phyloP scores from a whole-genome alignment of 2,888 invertebrate species.

The Sphaerophoria rueppellii region DNA sequence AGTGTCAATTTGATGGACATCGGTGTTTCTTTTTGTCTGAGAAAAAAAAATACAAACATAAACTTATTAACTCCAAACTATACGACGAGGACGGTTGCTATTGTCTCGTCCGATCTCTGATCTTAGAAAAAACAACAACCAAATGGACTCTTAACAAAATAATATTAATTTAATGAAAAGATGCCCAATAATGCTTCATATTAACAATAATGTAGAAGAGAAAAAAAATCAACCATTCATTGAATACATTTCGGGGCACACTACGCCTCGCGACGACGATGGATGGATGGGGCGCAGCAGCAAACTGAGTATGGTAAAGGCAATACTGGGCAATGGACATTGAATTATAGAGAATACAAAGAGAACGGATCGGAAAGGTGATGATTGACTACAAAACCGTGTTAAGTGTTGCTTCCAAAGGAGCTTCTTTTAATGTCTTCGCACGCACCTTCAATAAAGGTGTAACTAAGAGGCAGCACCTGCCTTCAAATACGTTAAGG shows the following conservation, averaged over 20 bases:
- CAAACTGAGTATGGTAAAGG: slow-evolving; percentile 18
- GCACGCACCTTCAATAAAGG: neutral
- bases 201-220: no score
- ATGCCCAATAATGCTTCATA: neutral
- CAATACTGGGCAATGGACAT: slow-evolving; percentile 5
- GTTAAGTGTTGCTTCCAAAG: slow-evolving; percentile 13
- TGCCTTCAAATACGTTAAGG: no score
- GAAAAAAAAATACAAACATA: neutral
- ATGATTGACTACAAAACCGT: slow-evolving; percentile 1
- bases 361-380: neutral
- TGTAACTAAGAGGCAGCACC: no score
- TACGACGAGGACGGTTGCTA: neutral
- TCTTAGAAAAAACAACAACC: no score
- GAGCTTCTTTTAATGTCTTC: slow-evolving; percentile 24
- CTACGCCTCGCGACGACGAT: neutral
- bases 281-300: neutral
- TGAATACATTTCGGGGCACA: no score
- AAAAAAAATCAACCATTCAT: no score
- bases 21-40: neutral
- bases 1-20: neutral
- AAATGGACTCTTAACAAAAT: no score
- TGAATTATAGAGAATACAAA: neutral
- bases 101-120: neutral
- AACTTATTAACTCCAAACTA: neutral
- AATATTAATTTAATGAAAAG: neutral